A percentile compares a stretch with the other conserved stretches of the same genome.
Evolutionary conservation across 2,797 vertebrate genomes (phyloP).

Genomic region (Parotocinclus haroldoi): DNA sequence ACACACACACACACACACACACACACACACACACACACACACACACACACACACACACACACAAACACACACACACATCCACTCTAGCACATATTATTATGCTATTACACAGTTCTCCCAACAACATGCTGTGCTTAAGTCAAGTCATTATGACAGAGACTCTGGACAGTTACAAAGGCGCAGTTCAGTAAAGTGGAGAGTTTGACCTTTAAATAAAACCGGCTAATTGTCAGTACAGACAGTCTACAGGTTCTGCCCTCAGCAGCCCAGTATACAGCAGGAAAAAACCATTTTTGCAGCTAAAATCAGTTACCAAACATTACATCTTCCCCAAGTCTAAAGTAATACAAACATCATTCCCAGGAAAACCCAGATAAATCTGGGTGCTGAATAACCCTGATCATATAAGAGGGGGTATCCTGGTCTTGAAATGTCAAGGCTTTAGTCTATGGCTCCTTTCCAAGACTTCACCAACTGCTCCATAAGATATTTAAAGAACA

Average conservation of each 20-base stretch:
- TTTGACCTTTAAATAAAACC: slow-evolving; percentile 24
- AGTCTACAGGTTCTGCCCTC: not conserved
- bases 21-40: no score
- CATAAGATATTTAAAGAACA: slow-evolving; percentile 41
- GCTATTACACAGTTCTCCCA: slow-evolving; percentile 11
- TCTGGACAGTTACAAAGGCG: not conserved
- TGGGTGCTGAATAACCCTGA: slow-evolving; percentile 9
- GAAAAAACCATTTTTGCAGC: slow-evolving; percentile 2
- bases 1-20: no score
- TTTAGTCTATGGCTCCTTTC: not conserved
- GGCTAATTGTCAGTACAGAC: slow-evolving; percentile 17
- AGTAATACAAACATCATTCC: not conserved
- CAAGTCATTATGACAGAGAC: not conserved
- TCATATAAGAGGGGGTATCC: slow-evolving; percentile 6
- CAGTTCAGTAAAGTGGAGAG: no score
- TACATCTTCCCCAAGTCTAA: not conserved
- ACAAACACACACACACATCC: no score
- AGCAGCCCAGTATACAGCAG: slow-evolving; percentile 5
- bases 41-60: no score
- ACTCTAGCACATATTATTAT: no score
- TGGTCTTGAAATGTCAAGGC: slow-evolving; percentile 37
- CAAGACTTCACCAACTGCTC: slow-evolving; percentile 16
- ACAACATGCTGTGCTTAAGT: slow-evolving; percentile 9
- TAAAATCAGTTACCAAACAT: slow-evolving; percentile 35
- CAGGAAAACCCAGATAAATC: slow-evolving; percentile 2